Base-by-base conservation (phyloP, 2,888 invertebrate genomes). In the Cosmia pyralina region DNA sequence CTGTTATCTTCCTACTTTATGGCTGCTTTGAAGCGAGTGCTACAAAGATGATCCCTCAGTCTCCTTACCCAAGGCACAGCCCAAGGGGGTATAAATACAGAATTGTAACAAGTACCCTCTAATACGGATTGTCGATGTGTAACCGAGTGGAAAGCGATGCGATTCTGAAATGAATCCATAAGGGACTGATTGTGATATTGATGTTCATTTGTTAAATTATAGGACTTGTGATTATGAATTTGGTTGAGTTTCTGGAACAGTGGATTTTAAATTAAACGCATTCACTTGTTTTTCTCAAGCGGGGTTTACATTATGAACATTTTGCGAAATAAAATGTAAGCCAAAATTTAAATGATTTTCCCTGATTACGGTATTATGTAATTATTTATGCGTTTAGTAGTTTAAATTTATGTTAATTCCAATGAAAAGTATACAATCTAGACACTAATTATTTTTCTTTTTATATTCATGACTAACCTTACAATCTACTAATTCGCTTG, bases 11-110 rank as follows among this genome's bases (percentile, higher is more conserved):
- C 0, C 19, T 63, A 19, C 11, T 22, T 0, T 38, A 10, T 22
- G 22, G 1, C 17, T 15, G 28, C 22, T 80, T 70, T 87, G 87
- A 81, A 85, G 81, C 80, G 87, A 72, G 88, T 85, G 88, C 89
- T 88, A 89, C 89, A 90, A 90, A 90, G 90, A 92, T 91, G 88
- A 92, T 90, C 91, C 87, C 85, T 34, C 73, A 57, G 65, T 82
- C 84, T 84, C 85, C 88, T 83, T 78, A 83, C 88, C 87, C 88
- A n/a, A n/a, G n/a, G n/a, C n/a, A n/a, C n/a, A n/a, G n/a, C n/a
- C n/a, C n/a, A 76, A 82, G 88, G 75, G 88, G 81, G 73, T 75
- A 83, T 81, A 87, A 87, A 86, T 85, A 86, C 78, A 87, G 87
- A 81, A 83, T 83, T 72, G 77, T 69, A 72, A 74, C 72, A 75